A percentile compares a stretch with the other conserved stretches of the same genome.
These are phyloP conservation scores for Gavia stellata DNA, from an alignment of 2,113 vertebrate species.

Conservation along the genomic window DNA sequence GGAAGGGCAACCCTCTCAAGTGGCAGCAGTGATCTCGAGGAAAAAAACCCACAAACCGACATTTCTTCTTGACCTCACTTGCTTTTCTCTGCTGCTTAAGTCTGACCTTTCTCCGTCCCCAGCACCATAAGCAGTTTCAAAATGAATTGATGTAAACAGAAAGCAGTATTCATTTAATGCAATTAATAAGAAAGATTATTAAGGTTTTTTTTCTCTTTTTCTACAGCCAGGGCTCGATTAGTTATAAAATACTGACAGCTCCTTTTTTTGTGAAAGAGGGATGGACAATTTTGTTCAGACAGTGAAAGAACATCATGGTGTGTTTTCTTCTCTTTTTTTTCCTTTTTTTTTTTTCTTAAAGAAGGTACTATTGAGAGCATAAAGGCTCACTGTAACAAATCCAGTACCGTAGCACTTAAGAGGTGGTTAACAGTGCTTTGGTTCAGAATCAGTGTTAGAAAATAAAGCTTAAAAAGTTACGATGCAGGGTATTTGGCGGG, in stretches of 20 bases:
- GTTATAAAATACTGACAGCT: constrained; percentile 44
- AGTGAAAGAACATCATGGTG: background rate
- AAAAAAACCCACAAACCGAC: background rate
- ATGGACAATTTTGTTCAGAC: constrained; percentile 1
- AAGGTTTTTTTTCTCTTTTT: background rate
- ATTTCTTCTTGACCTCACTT: background rate
- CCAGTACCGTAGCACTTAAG: constrained; percentile 36
- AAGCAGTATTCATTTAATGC: constrained; percentile 52
- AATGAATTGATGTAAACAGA: constrained; percentile 54
- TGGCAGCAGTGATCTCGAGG: constrained; percentile 25
- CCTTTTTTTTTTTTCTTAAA: background rate
- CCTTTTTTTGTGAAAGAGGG: background rate
- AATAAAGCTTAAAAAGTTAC: constrained; percentile 64
- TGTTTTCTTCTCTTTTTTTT: background rate
- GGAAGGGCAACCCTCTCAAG: background rate
- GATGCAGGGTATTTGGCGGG: constrained; percentile 27
- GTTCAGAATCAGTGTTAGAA: constrained; percentile 60
- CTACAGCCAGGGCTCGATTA: constrained; percentile 20
- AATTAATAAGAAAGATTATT: constrained; percentile 29
- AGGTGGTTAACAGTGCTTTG: constrained; percentile 60
- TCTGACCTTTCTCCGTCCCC: background rate
- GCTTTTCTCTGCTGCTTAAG: constrained; percentile 7
- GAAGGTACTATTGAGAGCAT: constrained; percentile 21
- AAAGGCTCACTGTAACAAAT: constrained; percentile 21
- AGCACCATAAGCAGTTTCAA: background rate